These are phyloP conservation scores for Sebastes dallii DNA, from an alignment of 2,797 vertebrate species.

Conservation along the genomic window DNA sequence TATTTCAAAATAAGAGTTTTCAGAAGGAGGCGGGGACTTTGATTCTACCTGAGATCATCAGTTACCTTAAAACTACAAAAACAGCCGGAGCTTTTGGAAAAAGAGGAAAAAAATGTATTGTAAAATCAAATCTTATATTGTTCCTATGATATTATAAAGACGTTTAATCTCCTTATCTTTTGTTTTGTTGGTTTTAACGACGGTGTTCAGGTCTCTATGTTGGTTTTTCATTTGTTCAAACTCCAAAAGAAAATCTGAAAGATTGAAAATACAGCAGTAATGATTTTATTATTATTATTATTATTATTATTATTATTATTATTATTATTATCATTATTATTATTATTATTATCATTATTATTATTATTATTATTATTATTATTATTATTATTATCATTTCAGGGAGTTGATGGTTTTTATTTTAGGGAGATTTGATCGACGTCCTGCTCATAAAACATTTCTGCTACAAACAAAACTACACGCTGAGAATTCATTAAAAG, in stretches of 20 bases:
- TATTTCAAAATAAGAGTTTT: constrained; percentile 56
- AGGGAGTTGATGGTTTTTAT: no score
- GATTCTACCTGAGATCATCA: constrained; percentile 28
- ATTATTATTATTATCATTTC: not conserved
- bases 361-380: not conserved
- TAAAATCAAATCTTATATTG: constrained; percentile 42
- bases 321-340: not conserved
- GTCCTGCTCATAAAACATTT: constrained; percentile 12
- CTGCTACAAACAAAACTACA: not conserved
- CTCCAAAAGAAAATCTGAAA: not conserved
- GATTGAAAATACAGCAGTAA: not conserved
- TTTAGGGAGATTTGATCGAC: not conserved
- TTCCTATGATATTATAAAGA: constrained; percentile 28
- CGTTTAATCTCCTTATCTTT: not conserved
- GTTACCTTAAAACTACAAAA: constrained; percentile 19
- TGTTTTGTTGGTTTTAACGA: not conserved
- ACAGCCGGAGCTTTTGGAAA: constrained; percentile 5
- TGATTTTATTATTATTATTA: not conserved
- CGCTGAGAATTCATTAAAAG: not conserved
- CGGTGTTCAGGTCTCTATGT: not conserved
- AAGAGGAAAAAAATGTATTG: not conserved
- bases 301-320: no score
- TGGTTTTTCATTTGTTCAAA: not conserved
- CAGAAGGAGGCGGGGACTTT: constrained; percentile 1
- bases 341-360: no score